Evolutionary conservation across 2,113 vertebrate genomes (phyloP).

Genomic region (Raja brachyura): DNA sequence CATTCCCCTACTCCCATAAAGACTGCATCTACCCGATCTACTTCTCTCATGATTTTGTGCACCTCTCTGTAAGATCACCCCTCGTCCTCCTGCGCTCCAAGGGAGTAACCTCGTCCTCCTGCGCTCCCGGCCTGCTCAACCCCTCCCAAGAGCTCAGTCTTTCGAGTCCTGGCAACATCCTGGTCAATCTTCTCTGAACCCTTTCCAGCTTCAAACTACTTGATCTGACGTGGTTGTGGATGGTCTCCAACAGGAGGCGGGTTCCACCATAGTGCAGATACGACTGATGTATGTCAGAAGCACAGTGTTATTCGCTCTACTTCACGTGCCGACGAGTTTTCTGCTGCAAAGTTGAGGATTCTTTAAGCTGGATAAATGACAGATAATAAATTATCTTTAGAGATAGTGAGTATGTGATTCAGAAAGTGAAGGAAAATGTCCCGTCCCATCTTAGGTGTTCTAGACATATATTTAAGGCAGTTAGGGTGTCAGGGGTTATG

Average conservation of each 20-base stretch:
- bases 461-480: neutral
- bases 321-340: neutral
- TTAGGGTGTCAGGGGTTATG: too few relatives aligned
- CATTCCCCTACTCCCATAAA: too few relatives aligned
- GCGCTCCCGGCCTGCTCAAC: too few relatives aligned
- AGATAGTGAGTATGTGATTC: neutral
- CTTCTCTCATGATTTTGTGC: too few relatives aligned
- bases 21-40: too few relatives aligned
- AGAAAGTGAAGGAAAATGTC: neutral
- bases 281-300: neutral
- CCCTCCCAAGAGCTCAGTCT: too few relatives aligned
- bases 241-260: neutral
- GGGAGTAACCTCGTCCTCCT: too few relatives aligned
- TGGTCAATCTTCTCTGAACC: too few relatives aligned
- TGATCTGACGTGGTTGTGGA: neutral
- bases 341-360: neutral
- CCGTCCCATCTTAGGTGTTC: neutral
- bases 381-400: neutral
- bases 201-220: neutral
- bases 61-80: too few relatives aligned
- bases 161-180: too few relatives aligned
- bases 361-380: neutral
- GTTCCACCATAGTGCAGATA: neutral
- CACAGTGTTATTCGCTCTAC: too few relatives aligned
- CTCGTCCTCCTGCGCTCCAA: too few relatives aligned